These are phyloP conservation scores for Ecdyonurus torrentis DNA, from an alignment of 2,888 invertebrate species.

Conservation along the genomic window DNA sequence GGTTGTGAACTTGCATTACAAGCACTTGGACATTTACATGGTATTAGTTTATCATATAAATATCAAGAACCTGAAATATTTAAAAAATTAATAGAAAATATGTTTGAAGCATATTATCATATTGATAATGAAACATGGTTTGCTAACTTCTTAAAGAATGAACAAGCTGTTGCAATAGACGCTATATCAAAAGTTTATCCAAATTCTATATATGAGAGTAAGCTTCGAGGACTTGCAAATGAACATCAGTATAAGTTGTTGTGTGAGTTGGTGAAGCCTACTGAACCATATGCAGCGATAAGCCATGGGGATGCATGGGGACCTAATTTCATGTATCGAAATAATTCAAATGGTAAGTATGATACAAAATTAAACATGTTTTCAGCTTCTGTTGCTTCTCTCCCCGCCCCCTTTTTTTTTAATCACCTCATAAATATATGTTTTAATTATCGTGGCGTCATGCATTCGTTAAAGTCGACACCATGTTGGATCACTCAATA, in stretches of 20 bases:
- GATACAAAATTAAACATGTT: too few species aligned
- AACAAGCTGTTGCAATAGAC: slow-evolving; percentile 38
- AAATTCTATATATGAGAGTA: slow-evolving; percentile 30
- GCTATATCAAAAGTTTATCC: slow-evolving; percentile 47
- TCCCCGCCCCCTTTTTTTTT: too few species aligned
- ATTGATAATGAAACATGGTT: slow-evolving; percentile 40
- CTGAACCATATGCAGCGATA: slow-evolving; percentile 31
- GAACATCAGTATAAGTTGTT: slow-evolving; percentile 34
- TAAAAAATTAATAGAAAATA: not conserved
- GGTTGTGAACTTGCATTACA: slow-evolving; percentile 1
- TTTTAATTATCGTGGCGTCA: too few species aligned
- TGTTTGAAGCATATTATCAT: slow-evolving; percentile 37
- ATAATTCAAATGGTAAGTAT: slow-evolving; percentile 18
- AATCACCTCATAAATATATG: too few species aligned
- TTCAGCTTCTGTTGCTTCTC: too few species aligned
- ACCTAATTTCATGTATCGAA: slow-evolving; percentile 49
- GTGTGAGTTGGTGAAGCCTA: slow-evolving; percentile 24
- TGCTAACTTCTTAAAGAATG: slow-evolving; percentile 30
- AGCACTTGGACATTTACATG: not conserved
- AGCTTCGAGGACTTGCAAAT: slow-evolving; percentile 34
- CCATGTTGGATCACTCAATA: too few species aligned
- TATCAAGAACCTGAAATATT: slow-evolving; percentile 3
- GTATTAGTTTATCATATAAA: not conserved
- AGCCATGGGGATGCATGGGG: slow-evolving; percentile 60
- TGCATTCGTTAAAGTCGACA: too few species aligned